Percentiles rank a stretch among this genome's conserved stretches.
These are phyloP conservation scores for Potamilus streckersoni DNA, from an alignment of 1,140 invertebrate genomes.

Conservation along the genomic window DNA sequence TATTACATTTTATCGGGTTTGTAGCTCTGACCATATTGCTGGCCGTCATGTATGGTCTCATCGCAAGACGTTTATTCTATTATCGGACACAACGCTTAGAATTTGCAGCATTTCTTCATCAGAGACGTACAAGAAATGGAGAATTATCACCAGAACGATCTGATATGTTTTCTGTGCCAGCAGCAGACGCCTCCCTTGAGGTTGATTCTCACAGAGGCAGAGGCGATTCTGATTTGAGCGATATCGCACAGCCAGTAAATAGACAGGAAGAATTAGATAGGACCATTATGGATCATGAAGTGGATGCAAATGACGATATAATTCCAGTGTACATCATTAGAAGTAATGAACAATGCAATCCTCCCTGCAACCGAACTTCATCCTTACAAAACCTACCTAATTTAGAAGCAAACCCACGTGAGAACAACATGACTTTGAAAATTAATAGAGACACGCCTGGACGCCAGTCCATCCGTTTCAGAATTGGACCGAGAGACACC, in stretches of 20 bases:
- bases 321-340: background rate
- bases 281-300: background rate
- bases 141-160: background rate
- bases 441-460: background rate
- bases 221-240: background rate
- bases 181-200: background rate
- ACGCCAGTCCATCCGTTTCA: background rate
- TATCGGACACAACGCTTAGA: conserved; percentile 2
- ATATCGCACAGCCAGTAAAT: background rate
- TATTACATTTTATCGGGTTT: conserved; percentile 28
- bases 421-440: background rate
- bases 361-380: background rate
- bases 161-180: background rate
- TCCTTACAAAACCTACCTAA: background rate
- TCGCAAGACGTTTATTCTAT: conserved; percentile 16
- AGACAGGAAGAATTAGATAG: background rate
- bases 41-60: conserved; percentile 20
- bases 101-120: conserved; percentile 2
- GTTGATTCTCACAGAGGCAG: background rate
- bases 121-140: background rate
- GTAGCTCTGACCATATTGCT: conserved; percentile 14
- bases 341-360: background rate
- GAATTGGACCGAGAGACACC: conserved; percentile 9
- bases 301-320: background rate
- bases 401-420: background rate